Evolutionary conservation across 2,888 invertebrate genomes (phyloP).

Genomic region (Drosophila algonquin): DNA sequence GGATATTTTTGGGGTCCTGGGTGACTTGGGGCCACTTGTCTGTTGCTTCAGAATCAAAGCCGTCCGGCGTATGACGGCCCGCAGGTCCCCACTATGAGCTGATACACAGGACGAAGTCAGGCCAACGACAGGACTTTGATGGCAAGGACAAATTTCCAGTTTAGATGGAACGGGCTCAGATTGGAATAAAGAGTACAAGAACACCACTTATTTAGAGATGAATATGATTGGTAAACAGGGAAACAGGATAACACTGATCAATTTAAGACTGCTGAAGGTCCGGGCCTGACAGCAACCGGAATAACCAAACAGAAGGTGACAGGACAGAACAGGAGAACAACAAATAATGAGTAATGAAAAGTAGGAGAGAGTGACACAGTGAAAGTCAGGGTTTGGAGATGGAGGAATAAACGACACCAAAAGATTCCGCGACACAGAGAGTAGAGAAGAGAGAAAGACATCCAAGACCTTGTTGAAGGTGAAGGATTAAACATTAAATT

Average conservation of each 20-base stretch:
- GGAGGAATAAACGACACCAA: neutral
- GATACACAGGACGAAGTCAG: no score
- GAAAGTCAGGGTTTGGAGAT: neutral
- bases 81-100: neutral
- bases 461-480: no score
- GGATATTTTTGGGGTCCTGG: conserved; percentile 1
- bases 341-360: neutral
- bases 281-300: neutral
- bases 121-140: neutral
- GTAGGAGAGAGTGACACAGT: neutral
- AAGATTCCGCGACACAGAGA: neutral
- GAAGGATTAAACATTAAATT: no score
- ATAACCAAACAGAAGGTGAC: neutral
- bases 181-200: neutral
- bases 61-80: neutral
- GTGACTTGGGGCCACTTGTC: neutral
- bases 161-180: neutral
- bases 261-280: neutral
- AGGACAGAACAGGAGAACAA: neutral
- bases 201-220: neutral
- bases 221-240: neutral
- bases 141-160: conserved; percentile 2
- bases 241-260: neutral
- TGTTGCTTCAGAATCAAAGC: neutral
- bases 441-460: no score